These are phyloP conservation scores for Oscarella lobularis DNA, from an alignment of 37 sponge, comb jelly and placozoan genomes.

Conservation along the genomic window DNA sequence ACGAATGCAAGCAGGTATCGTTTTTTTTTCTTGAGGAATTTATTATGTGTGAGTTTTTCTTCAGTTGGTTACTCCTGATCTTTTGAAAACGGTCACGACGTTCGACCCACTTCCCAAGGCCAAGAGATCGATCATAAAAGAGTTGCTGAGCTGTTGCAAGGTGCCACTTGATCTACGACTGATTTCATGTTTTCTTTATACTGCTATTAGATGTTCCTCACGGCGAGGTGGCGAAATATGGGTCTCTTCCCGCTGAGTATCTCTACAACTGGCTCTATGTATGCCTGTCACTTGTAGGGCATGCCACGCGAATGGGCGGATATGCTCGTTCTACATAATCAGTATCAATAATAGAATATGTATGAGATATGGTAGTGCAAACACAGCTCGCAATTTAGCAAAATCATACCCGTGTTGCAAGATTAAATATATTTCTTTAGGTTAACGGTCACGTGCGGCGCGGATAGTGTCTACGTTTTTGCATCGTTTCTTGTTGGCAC, in stretches of 20 bases:
- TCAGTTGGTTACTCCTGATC: constrained; percentile 14
- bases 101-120: neutral
- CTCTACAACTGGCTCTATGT: constrained; percentile 58
- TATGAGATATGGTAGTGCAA: no score
- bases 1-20: constrained; percentile 31
- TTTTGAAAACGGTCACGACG: constrained; percentile 4
- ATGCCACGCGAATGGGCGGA: constrained; percentile 6
- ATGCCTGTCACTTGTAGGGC: constrained; percentile 49
- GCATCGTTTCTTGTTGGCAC: no score
- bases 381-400: no score
- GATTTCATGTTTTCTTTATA: no score
- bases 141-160: constrained; percentile 2
- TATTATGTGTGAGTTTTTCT: neutral
- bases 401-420: no score
- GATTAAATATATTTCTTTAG: no score
- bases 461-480: no score
- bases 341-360: no score
- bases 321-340: no score
- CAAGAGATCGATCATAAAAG: neutral
- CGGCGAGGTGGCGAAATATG: constrained; percentile 15
- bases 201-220: constrained; percentile 8
- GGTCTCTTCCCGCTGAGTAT: constrained; percentile 46
- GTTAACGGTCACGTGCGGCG: no score
- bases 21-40: neutral
- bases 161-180: no score